Base-by-base conservation (phyloP, 2,113 vertebrate genomes). In the Theristicus caerulescens region DNA sequence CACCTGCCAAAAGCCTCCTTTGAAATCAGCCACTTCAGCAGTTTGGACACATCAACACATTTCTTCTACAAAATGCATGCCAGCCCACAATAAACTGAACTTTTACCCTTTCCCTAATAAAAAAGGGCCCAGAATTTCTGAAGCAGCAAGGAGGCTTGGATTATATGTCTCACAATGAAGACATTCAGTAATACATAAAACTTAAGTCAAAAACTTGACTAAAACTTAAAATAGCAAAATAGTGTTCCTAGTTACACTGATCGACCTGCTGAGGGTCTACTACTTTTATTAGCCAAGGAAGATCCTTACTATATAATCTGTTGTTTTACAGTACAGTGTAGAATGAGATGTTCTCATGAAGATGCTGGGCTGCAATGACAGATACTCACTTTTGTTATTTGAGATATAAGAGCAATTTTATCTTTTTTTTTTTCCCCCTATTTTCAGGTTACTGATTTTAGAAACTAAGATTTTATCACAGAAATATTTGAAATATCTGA, bases 101-200 rank as follows among this genome's bases (percentile, higher is more conserved):
- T 96, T 97, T 71, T 98, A 98, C 74, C 98, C 98, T 20, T 99
- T 99, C 88, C 98, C 98, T 10, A 98, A 94, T 66, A 98, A 96
- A 86, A 99, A 98, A 88, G 89, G 85, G 26, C 98, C 96, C 3
- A 98, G 95, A 86, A 98, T 98, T 88, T 99, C 99, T 7, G 98
- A 98, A 95, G 97, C 98, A 4, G 98, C 98, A 82, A 96, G 94
- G 65, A 98, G 46, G 51, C 98, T 99, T 64, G 99, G 98, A 5
- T 95, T 98, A 13, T 98, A 98, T 13, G 97, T 97, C 44, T 98
- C 98, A 55, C 94, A 91, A 40, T 98, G 83, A 97, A 78, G 81
- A 72, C 32, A 55, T 40, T 57, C 61, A 17, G 6, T 17, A 51
- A 70, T 11, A 49, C 15, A 26, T 40, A 73, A 49, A 84, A 49